A percentile compares a stretch with the other conserved stretches of the same genome.
Evolutionary conservation across 2,888 invertebrate genomes (phyloP).

Genomic region (Pseudeuparius sepicola): DNA sequence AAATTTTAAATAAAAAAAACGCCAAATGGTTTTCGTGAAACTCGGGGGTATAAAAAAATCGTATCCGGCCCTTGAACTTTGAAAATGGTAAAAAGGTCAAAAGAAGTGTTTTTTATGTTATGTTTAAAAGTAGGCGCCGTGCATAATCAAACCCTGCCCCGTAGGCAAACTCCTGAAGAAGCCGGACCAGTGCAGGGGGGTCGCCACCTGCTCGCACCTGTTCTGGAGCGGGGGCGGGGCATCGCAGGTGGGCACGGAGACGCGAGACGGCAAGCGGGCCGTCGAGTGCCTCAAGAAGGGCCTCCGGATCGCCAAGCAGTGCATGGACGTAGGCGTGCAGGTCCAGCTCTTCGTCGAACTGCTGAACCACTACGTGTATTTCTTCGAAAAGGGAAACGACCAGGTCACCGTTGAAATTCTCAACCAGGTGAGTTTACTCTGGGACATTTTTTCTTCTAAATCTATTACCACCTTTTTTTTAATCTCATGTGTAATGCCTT

Average conservation of each 20-base stretch:
- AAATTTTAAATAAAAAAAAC: no score
- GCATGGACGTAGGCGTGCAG: conserved; percentile 95
- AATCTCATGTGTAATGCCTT: no score
- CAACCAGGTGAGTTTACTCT: conserved; percentile 43
- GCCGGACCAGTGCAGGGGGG: conserved; percentile 95
- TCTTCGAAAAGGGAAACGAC: conserved; percentile 71
- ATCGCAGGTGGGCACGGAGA: conserved; percentile 42
- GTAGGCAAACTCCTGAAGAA: conserved; percentile 43
- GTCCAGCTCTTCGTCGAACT: conserved; percentile 93
- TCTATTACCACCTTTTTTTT: no score
- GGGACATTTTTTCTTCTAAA: no score
- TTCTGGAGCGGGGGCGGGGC: conserved; percentile 82
- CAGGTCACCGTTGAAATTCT: conserved; percentile 37
- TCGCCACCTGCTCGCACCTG: conserved; percentile 87
- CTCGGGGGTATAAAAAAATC: no score
- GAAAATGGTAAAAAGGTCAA: no score
- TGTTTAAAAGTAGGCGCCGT: no score
- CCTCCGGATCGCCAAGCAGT: conserved; percentile 92
- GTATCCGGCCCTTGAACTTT: no score
- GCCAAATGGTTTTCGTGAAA: no score
- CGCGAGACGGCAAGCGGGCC: conserved; percentile 85
- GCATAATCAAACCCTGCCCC: no score
- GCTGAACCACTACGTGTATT: conserved; percentile 86
- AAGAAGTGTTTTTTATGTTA: no score
- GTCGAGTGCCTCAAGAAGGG: conserved; percentile 94